Evolutionary conservation across 2,113 vertebrate species (phyloP), one percentile per base, ranked within the genome.

Genomic region (Istiophorus platypterus): DNA sequence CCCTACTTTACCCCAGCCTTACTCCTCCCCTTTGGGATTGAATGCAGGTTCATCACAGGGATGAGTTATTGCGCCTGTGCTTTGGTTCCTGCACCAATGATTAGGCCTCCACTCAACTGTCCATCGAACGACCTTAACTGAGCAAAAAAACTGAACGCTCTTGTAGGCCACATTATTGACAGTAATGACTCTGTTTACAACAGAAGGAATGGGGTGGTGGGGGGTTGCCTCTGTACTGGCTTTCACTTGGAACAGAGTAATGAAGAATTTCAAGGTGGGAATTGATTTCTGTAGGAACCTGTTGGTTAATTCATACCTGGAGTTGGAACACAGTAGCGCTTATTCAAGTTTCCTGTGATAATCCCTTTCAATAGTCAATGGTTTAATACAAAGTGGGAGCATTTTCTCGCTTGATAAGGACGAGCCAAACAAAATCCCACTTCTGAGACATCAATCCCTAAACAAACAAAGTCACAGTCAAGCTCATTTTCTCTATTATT

Each of bases 51-150:
- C 57, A 67, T 82, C 81, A 76, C 66, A 81, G 57, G 18, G 34
- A 59, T 68, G 66, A 80, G n/a, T 51, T 66, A 77, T 81, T 37
- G 56, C 63, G 39, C 66, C 61, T 7, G 3, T 72, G 27, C 57
- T 68, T 74, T 18, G 42, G 62, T 76, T 34, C 49, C 45, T 49
- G 42, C 66, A 27, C 61, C 31, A 37, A 27, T 66, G 57, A 88
- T 86, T 64, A 77, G 37, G 45, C 57, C 47, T 79, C 56, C 85
- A 66, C 79, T 82, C 68, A 61, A 57, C 45, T 67, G 63, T 73
- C 63, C 11, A 39, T 84, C 76, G 81, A 51, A 31, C 49, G 47
- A 34, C 64, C 52, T 68, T 71, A 56, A 67, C 37, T 72, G 71
- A 74, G 49, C 24, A 56, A 65, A 81, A 79, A 80, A 69, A 64